Percentiles rank a stretch among this genome's conserved stretches.
phyloP scores from a whole-genome alignment of 2,113 vertebrate genomes.

The Perca flavescens region DNA sequence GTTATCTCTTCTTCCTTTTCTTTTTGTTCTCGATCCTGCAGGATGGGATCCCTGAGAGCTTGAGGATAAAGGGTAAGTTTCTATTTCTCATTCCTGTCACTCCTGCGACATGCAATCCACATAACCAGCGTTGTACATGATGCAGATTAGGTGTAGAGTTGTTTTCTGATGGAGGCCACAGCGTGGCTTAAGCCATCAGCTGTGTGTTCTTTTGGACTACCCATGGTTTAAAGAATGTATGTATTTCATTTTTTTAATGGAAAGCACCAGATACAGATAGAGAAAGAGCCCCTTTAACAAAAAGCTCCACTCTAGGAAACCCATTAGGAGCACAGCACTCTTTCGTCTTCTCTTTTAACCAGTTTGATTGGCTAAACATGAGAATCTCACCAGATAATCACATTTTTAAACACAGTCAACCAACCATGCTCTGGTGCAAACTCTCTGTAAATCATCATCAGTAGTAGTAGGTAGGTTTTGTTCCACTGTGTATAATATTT shows the following conservation, averaged over 20 bases:
- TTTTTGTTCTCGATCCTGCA: constrained; percentile 60
- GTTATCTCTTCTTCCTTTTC: constrained; percentile 32
- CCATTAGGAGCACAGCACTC: background rate
- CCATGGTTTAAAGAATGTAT: background rate
- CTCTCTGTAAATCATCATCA: background rate
- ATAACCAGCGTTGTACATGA: background rate
- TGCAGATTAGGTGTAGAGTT: background rate
- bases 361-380: background rate
- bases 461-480: background rate
- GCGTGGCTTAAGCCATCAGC: background rate
- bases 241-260: background rate
- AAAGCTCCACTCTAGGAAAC: constrained; percentile 19
- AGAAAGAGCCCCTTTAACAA: background rate
- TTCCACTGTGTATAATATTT: background rate
- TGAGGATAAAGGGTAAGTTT: constrained; percentile 83
- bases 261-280: background rate
- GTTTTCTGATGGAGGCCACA: background rate
- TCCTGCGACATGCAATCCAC: background rate
- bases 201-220: background rate
- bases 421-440: background rate
- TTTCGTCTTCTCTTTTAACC: background rate
- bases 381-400: constrained; percentile 7
- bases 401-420: constrained; percentile 1
- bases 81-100: constrained; percentile 7
- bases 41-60: constrained; percentile 80